Evolutionary conservation across 2,888 invertebrate genomes (phyloP).

Genomic region (Heteromyza rotundicornis): DNA sequence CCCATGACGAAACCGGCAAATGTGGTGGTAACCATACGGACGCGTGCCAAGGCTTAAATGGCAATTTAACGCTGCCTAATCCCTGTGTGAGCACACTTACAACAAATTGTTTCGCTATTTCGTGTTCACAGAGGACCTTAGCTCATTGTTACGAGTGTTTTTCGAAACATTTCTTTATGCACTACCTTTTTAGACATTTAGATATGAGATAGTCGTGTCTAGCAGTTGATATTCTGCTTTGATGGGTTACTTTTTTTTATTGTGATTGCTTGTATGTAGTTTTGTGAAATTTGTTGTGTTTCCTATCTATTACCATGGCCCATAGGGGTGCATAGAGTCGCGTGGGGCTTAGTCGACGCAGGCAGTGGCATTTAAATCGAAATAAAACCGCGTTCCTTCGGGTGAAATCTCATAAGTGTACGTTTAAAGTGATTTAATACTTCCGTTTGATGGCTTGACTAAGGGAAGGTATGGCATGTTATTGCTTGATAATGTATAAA

Average conservation of each 20-base stretch:
- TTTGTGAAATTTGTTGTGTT: too few relatives aligned
- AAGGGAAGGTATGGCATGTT: too few relatives aligned
- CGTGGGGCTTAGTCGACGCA: too few relatives aligned
- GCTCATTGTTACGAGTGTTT: background rate
- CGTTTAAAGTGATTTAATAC: background rate
- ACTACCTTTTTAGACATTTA: background rate
- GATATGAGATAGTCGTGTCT: background rate
- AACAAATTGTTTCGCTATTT: background rate
- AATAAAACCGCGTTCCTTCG: background rate
- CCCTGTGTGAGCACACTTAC: constrained; percentile 24
- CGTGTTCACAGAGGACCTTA: background rate
- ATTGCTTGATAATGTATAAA: too few relatives aligned
- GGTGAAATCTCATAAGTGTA: background rate
- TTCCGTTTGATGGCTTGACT: background rate
- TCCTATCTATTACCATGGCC: too few relatives aligned
- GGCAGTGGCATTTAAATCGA: too few relatives aligned
- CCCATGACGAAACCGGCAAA: background rate
- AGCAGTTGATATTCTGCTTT: background rate
- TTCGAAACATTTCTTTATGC: background rate
- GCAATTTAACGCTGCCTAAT: constrained; percentile 34
- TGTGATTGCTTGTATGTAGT: background rate
- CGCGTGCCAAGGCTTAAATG: constrained; percentile 37
- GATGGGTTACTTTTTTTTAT: background rate
- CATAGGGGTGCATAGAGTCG: too few relatives aligned
- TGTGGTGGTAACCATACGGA: background rate